Conservation (phyloP, 2,113 vertebrate species). For the Apteryx owenii region DNA sequence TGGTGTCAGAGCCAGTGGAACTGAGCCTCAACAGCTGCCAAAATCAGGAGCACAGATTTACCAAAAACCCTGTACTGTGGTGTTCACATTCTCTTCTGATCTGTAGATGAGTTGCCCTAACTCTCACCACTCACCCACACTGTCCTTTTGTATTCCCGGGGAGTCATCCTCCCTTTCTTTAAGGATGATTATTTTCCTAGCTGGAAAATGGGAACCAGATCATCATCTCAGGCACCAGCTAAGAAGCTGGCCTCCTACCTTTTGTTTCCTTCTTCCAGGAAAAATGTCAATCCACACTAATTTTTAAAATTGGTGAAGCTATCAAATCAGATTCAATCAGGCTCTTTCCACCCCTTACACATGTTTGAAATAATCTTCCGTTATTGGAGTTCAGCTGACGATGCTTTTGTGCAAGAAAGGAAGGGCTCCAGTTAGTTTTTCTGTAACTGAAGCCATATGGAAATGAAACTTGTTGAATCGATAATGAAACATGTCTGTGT, state of each 20-base stretch:
- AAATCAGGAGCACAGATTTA: not conserved
- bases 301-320: conserved; percentile 33
- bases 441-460: conserved; percentile 63
- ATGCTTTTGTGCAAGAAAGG: conserved; percentile 46
- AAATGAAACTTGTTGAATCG: conserved; percentile 55
- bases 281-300: not conserved
- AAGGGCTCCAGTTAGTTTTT: conserved; percentile 32
- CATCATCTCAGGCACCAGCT: not conserved
- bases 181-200: not conserved
- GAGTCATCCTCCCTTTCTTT: not conserved
- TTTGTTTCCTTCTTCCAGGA: not conserved
- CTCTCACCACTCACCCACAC: not conserved
- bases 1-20: not conserved
- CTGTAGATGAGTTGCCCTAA: not conserved
- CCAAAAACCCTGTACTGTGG: not conserved
- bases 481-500: conserved; percentile 45
- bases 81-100: not conserved
- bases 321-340: conserved; percentile 38
- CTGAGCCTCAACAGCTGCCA: not conserved
- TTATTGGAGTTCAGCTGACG: conserved; percentile 45
- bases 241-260: not conserved
- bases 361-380: conserved; percentile 35
- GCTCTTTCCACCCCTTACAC: conserved; percentile 3
- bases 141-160: not conserved
- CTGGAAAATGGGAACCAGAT: not conserved